phyloP scores from a whole-genome alignment of 2,888 invertebrate species.

The Caenorhabditis panamensis region DNA sequence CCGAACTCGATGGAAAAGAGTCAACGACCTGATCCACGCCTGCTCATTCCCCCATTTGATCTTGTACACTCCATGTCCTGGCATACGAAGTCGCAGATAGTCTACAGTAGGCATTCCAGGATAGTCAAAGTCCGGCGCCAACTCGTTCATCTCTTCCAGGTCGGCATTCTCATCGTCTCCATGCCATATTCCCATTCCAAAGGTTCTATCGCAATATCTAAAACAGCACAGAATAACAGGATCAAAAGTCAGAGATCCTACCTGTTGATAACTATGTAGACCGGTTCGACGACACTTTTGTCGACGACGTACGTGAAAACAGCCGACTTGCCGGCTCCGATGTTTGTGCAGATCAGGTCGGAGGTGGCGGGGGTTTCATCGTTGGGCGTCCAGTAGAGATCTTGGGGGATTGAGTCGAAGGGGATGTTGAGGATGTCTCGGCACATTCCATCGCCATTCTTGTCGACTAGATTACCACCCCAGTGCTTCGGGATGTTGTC shows the following conservation, averaged over 20 bases:
- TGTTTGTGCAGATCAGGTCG: slow-evolving; percentile 60
- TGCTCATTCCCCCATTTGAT: slow-evolving; percentile 74
- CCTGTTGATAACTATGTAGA: slow-evolving; percentile 70
- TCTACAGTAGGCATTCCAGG: slow-evolving; percentile 77
- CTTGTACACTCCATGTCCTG: slow-evolving; percentile 69
- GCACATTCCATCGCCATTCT: slow-evolving; percentile 72
- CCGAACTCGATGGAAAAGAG: slow-evolving; percentile 69
- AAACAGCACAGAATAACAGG: slow-evolving; percentile 12
- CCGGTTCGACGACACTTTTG: slow-evolving; percentile 55
- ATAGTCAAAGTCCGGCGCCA: slow-evolving; percentile 70
- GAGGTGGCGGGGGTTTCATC: slow-evolving; percentile 63
- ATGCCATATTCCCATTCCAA: slow-evolving; percentile 73
- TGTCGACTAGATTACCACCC: slow-evolving; percentile 73
- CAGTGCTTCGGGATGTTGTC: slow-evolving; percentile 74
- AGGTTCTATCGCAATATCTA: slow-evolving; percentile 74
- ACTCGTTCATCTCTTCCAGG: slow-evolving; percentile 67
- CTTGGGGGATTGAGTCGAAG: slow-evolving; percentile 70
- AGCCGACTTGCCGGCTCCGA: slow-evolving; percentile 69
- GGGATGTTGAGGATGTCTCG: slow-evolving; percentile 71
- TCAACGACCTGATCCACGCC: slow-evolving; percentile 73
- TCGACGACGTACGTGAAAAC: slow-evolving; percentile 66
- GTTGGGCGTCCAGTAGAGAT: slow-evolving; percentile 70
- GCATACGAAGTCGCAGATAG: slow-evolving; percentile 63
- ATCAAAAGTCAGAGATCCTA: slow-evolving; percentile 46
- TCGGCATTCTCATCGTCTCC: slow-evolving; percentile 54